These are phyloP conservation scores for Hippocampus zosterae DNA, from an alignment of 2,113 vertebrate genomes.

Conservation along the genomic window DNA sequence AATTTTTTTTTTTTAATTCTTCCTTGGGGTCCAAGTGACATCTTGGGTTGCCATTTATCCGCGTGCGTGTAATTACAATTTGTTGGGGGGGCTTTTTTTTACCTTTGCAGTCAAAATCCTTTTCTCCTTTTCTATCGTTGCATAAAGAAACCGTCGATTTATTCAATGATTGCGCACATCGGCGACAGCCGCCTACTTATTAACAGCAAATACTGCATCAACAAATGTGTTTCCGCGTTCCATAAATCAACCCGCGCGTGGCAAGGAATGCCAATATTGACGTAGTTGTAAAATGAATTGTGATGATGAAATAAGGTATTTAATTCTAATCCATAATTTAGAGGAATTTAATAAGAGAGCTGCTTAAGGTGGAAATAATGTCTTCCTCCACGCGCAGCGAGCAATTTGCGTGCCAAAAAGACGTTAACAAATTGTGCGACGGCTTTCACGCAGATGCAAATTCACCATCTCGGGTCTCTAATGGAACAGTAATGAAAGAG, in stretches of 20 bases:
- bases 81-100: neutral
- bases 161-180: constrained; percentile 4
- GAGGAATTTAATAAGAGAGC: constrained; percentile 50
- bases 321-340: constrained; percentile 56
- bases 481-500: constrained; percentile 49
- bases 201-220: constrained; percentile 8
- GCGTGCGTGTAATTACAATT: neutral
- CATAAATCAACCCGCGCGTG: constrained; percentile 13
- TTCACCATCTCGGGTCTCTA: constrained; percentile 38
- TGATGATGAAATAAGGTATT: constrained; percentile 44
- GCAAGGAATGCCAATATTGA: constrained; percentile 40
- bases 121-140: neutral
- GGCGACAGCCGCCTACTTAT: neutral
- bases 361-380: constrained; percentile 47
- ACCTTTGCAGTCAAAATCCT: neutral
- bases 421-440: constrained; percentile 45
- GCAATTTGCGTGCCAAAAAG: constrained; percentile 47
- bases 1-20: neutral
- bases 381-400: constrained; percentile 24
- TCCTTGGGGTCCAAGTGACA: neutral
- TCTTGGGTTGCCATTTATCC: neutral
- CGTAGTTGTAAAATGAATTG: constrained; percentile 40
- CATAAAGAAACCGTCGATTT: neutral
- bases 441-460: constrained; percentile 31
- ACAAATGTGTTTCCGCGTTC: neutral